These are phyloP conservation scores for Trissolcus brochymenae DNA, from an alignment of 2,888 invertebrate species.

Conservation along the genomic window DNA sequence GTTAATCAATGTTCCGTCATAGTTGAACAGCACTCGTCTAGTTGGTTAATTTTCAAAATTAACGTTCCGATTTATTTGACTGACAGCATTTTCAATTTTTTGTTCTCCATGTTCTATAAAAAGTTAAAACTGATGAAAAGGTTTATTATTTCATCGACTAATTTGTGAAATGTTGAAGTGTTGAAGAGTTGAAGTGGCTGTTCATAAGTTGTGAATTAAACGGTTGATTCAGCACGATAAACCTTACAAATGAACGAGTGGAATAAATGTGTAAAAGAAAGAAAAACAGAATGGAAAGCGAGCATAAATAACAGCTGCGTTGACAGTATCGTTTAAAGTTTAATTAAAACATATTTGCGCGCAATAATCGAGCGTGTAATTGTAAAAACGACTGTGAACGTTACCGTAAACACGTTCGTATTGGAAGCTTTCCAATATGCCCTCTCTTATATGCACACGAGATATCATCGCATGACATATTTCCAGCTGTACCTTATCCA, in stretches of 20 bases:
- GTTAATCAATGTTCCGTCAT: conserved; percentile 1
- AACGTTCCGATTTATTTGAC: conserved; percentile 9
- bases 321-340: conserved; percentile 17
- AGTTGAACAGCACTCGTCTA: background rate
- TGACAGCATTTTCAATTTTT: background rate
- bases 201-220: too few species aligned
- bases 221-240: too few species aligned
- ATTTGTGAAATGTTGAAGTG: too few species aligned
- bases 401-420: conserved; percentile 32
- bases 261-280: too few species aligned
- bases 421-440: conserved; percentile 41
- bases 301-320: background rate
- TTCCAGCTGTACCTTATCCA: conserved; percentile 21
- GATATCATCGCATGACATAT: conserved; percentile 36
- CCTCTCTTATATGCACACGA: conserved; percentile 6
- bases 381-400: conserved; percentile 12
- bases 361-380: conserved; percentile 22
- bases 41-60: conserved; percentile 14
- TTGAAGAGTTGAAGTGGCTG: too few species aligned
- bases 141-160: too few species aligned
- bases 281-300: too few species aligned
- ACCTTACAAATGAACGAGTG: too few species aligned
- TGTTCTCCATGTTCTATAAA: background rate
- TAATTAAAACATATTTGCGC: conserved; percentile 38
- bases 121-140: background rate